Conservation (phyloP, 2,113 vertebrate species). For the Nycticorax nycticorax region DNA sequence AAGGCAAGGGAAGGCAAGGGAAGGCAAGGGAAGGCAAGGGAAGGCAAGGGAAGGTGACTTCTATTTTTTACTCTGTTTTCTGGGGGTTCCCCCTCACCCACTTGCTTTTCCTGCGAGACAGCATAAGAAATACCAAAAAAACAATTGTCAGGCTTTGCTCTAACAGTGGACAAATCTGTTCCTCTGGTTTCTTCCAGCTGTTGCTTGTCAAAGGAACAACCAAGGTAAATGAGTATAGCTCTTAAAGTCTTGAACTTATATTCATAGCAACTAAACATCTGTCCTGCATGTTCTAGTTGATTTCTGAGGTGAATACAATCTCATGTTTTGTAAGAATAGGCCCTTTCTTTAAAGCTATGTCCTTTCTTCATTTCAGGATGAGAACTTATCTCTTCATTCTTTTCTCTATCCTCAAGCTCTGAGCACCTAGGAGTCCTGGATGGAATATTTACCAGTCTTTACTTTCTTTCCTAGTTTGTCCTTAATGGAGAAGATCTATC, state of each 20-base stretch:
- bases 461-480: neutral
- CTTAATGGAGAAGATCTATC: slow-evolving; percentile 19
- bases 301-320: neutral
- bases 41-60: neutral
- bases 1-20: too few species aligned
- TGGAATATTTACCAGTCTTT: neutral
- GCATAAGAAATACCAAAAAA: neutral
- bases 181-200: neutral
- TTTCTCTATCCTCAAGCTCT: neutral
- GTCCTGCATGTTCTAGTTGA: neutral
- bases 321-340: neutral
- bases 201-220: neutral
- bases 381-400: neutral
- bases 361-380: neutral
- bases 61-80: neutral
- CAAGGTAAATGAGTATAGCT: neutral
- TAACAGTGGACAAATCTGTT: neutral
- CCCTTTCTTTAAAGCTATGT: neutral
- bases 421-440: neutral
- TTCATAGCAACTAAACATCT: neutral
- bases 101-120: neutral
- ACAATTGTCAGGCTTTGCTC: neutral
- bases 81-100: neutral
- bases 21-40: too few species aligned
- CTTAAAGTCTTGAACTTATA: neutral